Percentiles rank a stretch among this genome's conserved stretches.
phyloP scores from a whole-genome alignment of 2,797 vertebrate genomes.

The Acanthurus leucopareius region DNA sequence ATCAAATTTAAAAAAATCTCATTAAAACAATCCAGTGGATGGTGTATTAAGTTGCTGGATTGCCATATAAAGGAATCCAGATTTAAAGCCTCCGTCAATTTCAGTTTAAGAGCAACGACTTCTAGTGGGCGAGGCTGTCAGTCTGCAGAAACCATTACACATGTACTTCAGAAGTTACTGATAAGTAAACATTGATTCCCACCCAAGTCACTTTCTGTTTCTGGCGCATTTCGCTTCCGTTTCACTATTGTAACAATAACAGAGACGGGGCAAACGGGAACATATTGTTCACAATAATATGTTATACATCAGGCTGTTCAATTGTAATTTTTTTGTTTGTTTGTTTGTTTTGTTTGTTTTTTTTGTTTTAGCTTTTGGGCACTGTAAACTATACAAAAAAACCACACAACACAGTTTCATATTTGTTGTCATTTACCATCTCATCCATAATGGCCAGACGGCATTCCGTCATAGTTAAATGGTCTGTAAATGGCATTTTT shows the following conservation, averaged over 20 bases:
- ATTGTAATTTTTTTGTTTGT: too few species aligned
- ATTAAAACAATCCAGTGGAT: neutral
- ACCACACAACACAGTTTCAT: too few species aligned
- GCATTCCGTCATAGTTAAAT: too few species aligned
- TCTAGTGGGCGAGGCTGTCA: constrained; percentile 33
- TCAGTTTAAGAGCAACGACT: constrained; percentile 15
- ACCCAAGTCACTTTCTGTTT: constrained; percentile 72
- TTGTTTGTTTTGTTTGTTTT: too few species aligned
- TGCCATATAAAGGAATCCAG: constrained; percentile 3
- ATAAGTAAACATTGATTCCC: constrained; percentile 49
- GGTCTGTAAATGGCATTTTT: too few species aligned
- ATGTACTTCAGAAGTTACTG: constrained; percentile 46
- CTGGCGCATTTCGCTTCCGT: constrained; percentile 59
- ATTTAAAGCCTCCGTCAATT: constrained; percentile 16
- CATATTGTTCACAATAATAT: neutral
- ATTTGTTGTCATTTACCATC: too few species aligned
- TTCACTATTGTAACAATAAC: constrained; percentile 52
- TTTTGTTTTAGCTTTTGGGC: too few species aligned
- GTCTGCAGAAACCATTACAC: constrained; percentile 7
- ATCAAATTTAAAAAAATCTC: neutral
- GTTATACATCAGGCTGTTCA: neutral
- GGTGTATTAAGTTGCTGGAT: neutral
- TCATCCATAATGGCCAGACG: too few species aligned
- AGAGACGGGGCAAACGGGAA: neutral
- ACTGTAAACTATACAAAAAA: too few species aligned